phyloP scores from a whole-genome alignment of 2,113 vertebrate species.

The Crotophaga sulcirostris region DNA sequence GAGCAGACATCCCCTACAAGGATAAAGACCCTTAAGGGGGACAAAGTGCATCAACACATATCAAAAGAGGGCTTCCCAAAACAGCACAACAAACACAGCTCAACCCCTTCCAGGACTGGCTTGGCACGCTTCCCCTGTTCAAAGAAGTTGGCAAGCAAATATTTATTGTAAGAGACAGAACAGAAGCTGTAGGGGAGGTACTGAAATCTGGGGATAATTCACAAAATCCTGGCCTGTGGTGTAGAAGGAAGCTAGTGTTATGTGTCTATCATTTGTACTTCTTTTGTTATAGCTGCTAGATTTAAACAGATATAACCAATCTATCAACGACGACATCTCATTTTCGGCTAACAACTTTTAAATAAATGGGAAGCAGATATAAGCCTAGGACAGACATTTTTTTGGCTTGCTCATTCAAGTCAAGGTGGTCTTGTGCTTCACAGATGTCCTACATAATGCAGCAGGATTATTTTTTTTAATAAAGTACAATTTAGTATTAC shows the following conservation, averaged over 20 bases:
- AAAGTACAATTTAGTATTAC: background rate
- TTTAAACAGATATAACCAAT: background rate
- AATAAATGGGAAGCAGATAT: background rate
- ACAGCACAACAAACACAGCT: constrained; percentile 35
- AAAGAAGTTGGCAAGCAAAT: constrained; percentile 62
- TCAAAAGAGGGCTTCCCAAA: constrained; percentile 47
- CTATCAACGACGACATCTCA: background rate
- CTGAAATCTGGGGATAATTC: constrained; percentile 66
- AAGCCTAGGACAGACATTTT: background rate
- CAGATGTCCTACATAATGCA: background rate
- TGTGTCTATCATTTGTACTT: background rate
- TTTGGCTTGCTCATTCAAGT: background rate
- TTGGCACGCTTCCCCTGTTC: constrained; percentile 46
- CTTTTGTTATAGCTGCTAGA: background rate
- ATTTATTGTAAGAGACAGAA: constrained; percentile 69
- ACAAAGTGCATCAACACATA: constrained; percentile 17
- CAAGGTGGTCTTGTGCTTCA: background rate
- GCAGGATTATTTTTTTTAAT: background rate
- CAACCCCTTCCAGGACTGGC: constrained; percentile 54
- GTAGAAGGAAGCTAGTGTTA: background rate
- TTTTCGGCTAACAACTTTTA: background rate
- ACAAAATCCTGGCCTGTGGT: constrained; percentile 29
- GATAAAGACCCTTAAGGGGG: constrained; percentile 9
- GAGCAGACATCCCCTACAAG: background rate
- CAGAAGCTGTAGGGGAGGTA: constrained; percentile 62